Percentiles rank a stretch among this genome's conserved stretches.
These are phyloP conservation scores for Drosophila kepulauana DNA, from an alignment of 1,140 invertebrate species.

Conservation along the genomic window DNA sequence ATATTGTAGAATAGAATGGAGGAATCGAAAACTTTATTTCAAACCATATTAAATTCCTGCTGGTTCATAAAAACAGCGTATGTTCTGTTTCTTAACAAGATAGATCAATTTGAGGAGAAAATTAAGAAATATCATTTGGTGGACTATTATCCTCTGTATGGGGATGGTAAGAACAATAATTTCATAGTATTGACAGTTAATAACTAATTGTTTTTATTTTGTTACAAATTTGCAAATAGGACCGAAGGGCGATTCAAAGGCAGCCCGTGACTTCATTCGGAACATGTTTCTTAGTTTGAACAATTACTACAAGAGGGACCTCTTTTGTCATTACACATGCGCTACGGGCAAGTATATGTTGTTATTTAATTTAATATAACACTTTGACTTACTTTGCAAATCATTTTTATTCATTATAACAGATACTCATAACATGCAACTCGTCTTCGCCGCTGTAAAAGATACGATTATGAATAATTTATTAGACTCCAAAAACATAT, in stretches of 20 bases:
- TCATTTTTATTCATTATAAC: too few species aligned
- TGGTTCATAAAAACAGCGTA: constrained; percentile 99
- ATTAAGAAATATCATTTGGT: constrained; percentile 99
- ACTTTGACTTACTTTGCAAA: background rate
- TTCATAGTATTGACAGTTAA: background rate
- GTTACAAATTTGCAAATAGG: constrained; percentile 86
- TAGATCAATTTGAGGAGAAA: constrained; percentile 99
- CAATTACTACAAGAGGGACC: constrained; percentile 99
- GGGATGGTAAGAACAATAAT: constrained; percentile 89
- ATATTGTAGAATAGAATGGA: constrained; percentile 98
- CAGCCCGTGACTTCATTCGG: constrained; percentile 99
- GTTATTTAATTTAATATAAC: background rate
- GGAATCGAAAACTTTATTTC: constrained; percentile 99
- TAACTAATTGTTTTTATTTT: background rate
- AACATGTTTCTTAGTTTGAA: constrained; percentile 96
- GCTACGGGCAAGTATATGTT: constrained; percentile 95
- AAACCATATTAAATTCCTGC: constrained; percentile 99
- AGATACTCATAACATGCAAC: constrained; percentile 99
- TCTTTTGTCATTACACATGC: constrained; percentile 99
- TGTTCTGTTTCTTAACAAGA: constrained; percentile 99
- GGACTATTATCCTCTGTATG: constrained; percentile 99
- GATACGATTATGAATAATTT: constrained; percentile 99
- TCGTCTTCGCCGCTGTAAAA: constrained; percentile 99
- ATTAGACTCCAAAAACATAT: constrained; percentile 95
- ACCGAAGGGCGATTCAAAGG: constrained; percentile 98